phyloP scores from a whole-genome alignment of 2,113 vertebrate genomes.

The Forbesichthys agassizii region DNA sequence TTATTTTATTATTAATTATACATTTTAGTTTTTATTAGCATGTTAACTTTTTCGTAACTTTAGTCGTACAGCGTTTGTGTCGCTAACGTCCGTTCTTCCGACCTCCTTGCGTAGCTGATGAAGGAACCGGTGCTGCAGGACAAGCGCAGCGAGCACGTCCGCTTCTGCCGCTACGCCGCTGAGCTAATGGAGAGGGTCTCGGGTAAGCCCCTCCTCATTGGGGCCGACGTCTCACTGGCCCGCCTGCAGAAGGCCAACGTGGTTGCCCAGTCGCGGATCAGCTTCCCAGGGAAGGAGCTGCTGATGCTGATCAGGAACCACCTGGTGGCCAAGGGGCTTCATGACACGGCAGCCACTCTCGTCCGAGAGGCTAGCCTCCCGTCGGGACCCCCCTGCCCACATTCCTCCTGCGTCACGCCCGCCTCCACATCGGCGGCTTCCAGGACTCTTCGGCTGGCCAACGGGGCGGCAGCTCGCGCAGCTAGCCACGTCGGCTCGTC shows the following conservation, averaged over 20 bases:
- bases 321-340: slow-evolving; percentile 90
- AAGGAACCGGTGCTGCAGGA: slow-evolving; percentile 98
- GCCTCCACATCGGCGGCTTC: slow-evolving; percentile 67
- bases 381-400: slow-evolving; percentile 77
- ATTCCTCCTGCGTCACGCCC: slow-evolving; percentile 64
- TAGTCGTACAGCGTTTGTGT: too few relatives aligned
- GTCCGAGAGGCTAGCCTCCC: slow-evolving; percentile 87
- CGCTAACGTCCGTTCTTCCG: background rate
- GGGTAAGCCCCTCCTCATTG: slow-evolving; percentile 89
- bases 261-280: slow-evolving; percentile 92
- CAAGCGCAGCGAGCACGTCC: slow-evolving; percentile 93
- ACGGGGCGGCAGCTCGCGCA: slow-evolving; percentile 80
- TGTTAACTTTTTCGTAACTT: too few relatives aligned
- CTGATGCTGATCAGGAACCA: slow-evolving; percentile 92
- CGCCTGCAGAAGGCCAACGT: slow-evolving; percentile 91
- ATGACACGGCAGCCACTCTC: slow-evolving; percentile 84
- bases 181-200: slow-evolving; percentile 93
- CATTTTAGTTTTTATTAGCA: too few relatives aligned
- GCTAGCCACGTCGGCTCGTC: slow-evolving; percentile 63
- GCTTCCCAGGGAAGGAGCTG: slow-evolving; percentile 91
- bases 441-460: slow-evolving; percentile 85
- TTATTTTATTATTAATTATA: too few relatives aligned
- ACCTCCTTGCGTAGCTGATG: slow-evolving; percentile 77
- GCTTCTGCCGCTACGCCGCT: slow-evolving; percentile 92
- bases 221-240: slow-evolving; percentile 90